A percentile compares a stretch with the other conserved stretches of the same genome.
phyloP scores from a whole-genome alignment of 2,797 vertebrate species.

The Toxotes lorentzi region DNA sequence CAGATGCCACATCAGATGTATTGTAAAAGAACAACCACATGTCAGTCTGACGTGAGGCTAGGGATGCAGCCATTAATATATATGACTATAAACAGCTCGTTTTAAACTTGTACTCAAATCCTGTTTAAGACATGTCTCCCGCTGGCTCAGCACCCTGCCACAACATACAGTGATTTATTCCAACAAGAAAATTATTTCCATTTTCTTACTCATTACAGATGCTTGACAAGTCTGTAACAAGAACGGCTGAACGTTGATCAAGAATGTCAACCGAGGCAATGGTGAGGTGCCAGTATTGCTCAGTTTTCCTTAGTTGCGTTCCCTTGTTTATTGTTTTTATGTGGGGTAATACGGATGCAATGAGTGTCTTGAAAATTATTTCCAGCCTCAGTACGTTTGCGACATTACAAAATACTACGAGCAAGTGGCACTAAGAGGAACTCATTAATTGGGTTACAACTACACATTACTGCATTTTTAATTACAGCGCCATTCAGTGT shows the following conservation, averaged over 20 bases:
- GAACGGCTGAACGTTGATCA: neutral
- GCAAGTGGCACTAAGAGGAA: neutral
- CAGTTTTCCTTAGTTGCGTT: neutral
- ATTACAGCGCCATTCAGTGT: neutral
- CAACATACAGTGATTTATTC: neutral
- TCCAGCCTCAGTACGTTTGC: neutral
- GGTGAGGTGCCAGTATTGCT: neutral
- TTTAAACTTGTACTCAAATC: neutral
- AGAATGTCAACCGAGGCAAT: neutral
- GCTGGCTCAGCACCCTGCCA: neutral
- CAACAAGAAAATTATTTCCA: neutral
- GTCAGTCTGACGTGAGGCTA: neutral
- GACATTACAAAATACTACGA: slow-evolving; percentile 2
- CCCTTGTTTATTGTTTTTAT: neutral
- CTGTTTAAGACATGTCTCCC: neutral
- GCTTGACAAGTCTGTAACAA: neutral
- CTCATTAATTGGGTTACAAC: slow-evolving; percentile 15
- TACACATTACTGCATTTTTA: slow-evolving; percentile 2
- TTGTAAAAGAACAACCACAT: neutral
- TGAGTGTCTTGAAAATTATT: neutral
- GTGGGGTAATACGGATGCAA: neutral
- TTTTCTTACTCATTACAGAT: neutral
- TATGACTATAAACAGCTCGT: slow-evolving; percentile 19
- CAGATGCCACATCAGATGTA: neutral
- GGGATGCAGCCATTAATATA: neutral